A percentile compares a stretch with the other conserved stretches of the same genome.
phyloP scores from a whole-genome alignment of 2,113 vertebrate species.

The Podocnemis expansa region DNA sequence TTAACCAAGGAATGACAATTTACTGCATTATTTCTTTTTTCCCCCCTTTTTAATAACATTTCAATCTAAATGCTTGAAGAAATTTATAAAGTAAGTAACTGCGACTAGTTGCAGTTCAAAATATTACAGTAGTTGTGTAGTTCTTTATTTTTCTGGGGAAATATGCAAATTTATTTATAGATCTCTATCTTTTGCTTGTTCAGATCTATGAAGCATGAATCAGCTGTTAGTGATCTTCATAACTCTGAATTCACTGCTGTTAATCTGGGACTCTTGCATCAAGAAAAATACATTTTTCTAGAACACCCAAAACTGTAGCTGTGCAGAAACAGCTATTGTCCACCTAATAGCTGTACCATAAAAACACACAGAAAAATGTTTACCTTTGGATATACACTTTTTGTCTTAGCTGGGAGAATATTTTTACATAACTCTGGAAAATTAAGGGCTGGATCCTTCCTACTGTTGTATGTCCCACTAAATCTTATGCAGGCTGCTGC shows the following conservation, averaged over 20 bases:
- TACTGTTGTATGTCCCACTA: not conserved
- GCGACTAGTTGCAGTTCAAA: not conserved
- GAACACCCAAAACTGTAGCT: not conserved
- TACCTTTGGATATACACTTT: not conserved
- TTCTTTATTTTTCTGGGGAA: not conserved
- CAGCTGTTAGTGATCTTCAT: not conserved
- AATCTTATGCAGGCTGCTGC: not conserved
- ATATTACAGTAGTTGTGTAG: not conserved
- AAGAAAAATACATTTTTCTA: not conserved
- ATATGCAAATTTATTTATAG: not conserved
- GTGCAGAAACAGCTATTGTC: not conserved
- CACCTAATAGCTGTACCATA: not conserved
- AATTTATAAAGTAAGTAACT: not conserved
- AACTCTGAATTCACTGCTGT: not conserved
- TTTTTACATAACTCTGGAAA: not conserved
- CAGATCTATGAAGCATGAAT: not conserved
- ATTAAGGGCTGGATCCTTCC: not conserved
- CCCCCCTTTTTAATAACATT: not conserved
- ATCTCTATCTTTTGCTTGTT: not conserved
- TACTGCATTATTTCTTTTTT: not conserved
- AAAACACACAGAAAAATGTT: not conserved
- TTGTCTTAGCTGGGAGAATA: not conserved
- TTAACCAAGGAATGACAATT: not conserved
- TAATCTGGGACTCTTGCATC: not conserved
- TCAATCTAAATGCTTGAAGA: not conserved